Percentiles rank a stretch among this genome's conserved stretches.
Evolutionary conservation across 2,797 vertebrate genomes (phyloP).

Genomic region (Periparus ater): DNA sequence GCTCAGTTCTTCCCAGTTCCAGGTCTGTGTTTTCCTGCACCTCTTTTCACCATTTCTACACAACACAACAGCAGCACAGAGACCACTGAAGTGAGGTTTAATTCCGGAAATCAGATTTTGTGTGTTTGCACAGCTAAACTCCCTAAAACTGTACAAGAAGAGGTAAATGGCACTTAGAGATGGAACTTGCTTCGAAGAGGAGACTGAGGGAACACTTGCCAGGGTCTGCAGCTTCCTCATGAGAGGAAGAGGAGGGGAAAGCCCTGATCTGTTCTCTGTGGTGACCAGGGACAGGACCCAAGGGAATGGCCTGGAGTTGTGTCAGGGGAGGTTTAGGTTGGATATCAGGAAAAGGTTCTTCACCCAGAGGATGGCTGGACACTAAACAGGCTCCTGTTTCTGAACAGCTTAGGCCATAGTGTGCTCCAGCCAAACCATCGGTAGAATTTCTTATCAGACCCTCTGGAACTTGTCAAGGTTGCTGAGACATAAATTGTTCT

Average conservation of each 20-base stretch:
- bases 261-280: background rate
- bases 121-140: background rate
- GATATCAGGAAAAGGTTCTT: background rate
- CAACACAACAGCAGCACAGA: rapidly evolving
- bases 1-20: background rate
- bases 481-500: no score
- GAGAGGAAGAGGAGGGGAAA: background rate
- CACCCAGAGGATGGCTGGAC: rapidly evolving
- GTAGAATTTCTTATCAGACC: no score
- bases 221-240: background rate
- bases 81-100: background rate
- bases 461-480: no score
- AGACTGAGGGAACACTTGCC: background rate
- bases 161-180: background rate
- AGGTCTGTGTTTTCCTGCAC: background rate
- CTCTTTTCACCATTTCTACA: background rate
- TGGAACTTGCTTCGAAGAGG: background rate
- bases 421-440: no score
- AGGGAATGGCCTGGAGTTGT: background rate
- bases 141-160: background rate
- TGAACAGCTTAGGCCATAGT: no score
- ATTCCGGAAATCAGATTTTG: background rate
- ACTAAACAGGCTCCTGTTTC: background rate
- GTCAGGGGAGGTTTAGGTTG: background rate
- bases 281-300: background rate